These are phyloP conservation scores for Drosophila lacicola DNA, from an alignment of 2,888 invertebrate species.

Conservation along the genomic window DNA sequence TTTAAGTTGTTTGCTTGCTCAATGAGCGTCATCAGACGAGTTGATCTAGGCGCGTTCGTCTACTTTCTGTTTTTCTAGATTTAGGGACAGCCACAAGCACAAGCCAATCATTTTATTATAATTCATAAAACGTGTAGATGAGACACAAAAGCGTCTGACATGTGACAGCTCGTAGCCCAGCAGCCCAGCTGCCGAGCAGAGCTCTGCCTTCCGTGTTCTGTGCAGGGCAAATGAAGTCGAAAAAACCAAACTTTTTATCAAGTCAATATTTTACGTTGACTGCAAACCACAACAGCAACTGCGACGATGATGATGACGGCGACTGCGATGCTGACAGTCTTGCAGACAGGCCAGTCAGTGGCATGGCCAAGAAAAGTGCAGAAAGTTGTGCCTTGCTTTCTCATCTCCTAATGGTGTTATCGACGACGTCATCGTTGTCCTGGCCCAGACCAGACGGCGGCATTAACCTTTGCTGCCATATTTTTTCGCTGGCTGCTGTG, in stretches of 20 bases:
- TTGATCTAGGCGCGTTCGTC: no score
- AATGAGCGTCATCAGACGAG: no score
- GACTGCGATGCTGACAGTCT: slow-evolving; percentile 43
- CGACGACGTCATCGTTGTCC: slow-evolving; percentile 29
- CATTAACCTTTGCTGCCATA: slow-evolving; percentile 67
- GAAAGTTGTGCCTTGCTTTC: slow-evolving; percentile 63
- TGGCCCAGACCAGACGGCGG: slow-evolving; percentile 71
- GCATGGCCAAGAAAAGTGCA: slow-evolving; percentile 64
- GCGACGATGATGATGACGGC: slow-evolving; percentile 20
- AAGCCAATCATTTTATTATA: slow-evolving; percentile 65
- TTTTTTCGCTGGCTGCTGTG: slow-evolving; percentile 41
- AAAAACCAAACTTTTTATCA: slow-evolving; percentile 71
- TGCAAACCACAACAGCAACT: slow-evolving; percentile 61
- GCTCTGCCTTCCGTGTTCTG: slow-evolving; percentile 3
- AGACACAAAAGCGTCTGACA: slow-evolving; percentile 60
- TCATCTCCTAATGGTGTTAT: slow-evolving; percentile 27
- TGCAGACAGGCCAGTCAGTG: slow-evolving; percentile 73
- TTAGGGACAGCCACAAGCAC: slow-evolving; percentile 9
- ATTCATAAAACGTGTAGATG: slow-evolving; percentile 70
- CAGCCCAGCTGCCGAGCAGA: slow-evolving; percentile 11
- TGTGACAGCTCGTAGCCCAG: slow-evolving; percentile 39
- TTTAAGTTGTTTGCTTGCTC: no score
- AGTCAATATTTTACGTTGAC: slow-evolving; percentile 77
- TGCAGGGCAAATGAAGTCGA: slow-evolving; percentile 57
- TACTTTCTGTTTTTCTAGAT: slow-evolving; percentile 2